Evolutionary conservation across 2,888 invertebrate species (phyloP), one percentile per base, ranked within the genome.

Genomic region (Chrysopilus asiliformis): DNA sequence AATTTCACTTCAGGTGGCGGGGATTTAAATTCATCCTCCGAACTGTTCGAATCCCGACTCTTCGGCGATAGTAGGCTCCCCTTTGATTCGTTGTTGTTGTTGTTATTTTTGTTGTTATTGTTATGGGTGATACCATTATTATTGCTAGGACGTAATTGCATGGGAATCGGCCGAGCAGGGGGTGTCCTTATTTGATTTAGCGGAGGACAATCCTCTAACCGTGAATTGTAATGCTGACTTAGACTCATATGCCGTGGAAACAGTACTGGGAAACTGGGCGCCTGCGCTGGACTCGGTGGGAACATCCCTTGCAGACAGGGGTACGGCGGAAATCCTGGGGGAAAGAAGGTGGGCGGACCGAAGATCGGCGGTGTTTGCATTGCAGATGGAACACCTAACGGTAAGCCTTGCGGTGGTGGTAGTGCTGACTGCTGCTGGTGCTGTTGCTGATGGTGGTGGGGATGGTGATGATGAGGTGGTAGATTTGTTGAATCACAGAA

Each of bases 401-500:
- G 10, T 28, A 44, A 32, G 16, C 75, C 45, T n/a, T n/a, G n/a
- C 25, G 39, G 38, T 8, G 36, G 40, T 12, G 46, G 39, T 19
- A 38, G 40, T 20, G 39, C 20, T 13, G 28, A 19, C 8, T 30
- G 28, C 27, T 36, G 39, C 61, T 55, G 38, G 56, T 63, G 14
- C 60, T 66, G 46, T 57, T 60, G 12, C 59, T 56, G 14, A 35
- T 39, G 20, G 6, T 17, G 30, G 17, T 17, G 30, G 18, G 19
- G 30, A 17, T 32, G 38, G 34, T 48, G 47, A 3, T 42, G 32
- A 28, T 43, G 40, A 31, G 45, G 16, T 70, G 61, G 39, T 31
- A 47, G 42, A 28, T 33, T 72, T 18, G 80, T 76, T 3, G 89
- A 83, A 60, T 94, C 94, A 64, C 95, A 97, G 67, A 91, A 93